These are phyloP conservation scores for Euplexia lucipara DNA, from an alignment of 2,888 invertebrate genomes.

Conservation along the genomic window DNA sequence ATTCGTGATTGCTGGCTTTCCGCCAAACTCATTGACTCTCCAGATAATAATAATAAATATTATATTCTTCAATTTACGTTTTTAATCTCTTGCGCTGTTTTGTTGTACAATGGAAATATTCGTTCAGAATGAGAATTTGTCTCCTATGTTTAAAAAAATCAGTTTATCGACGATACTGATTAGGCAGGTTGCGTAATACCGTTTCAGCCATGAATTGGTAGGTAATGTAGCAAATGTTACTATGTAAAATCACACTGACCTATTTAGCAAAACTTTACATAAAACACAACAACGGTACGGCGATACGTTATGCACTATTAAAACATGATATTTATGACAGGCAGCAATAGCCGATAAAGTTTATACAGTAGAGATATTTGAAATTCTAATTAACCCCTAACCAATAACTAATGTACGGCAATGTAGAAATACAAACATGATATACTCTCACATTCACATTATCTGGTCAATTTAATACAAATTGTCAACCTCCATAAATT, in stretches of 20 bases:
- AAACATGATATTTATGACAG: slow-evolving; percentile 53
- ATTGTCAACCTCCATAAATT: slow-evolving; percentile 82
- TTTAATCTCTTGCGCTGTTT: slow-evolving; percentile 37
- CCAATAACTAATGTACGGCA: slow-evolving; percentile 50
- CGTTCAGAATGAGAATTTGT: neutral
- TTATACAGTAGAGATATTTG: slow-evolving; percentile 60
- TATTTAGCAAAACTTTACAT: slow-evolving; percentile 30
- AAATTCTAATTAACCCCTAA: slow-evolving; percentile 62
- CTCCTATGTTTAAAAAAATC: neutral
- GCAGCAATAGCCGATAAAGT: slow-evolving; percentile 53
- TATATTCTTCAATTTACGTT: slow-evolving; percentile 49
- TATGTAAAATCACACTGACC: slow-evolving; percentile 10
- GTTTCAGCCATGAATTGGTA: neutral
- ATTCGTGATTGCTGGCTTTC: slow-evolving; percentile 57
- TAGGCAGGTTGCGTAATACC: slow-evolving; percentile 1
- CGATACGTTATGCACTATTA: slow-evolving; percentile 43
- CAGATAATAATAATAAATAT: slow-evolving; percentile 49
- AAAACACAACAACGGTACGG: slow-evolving; percentile 20
- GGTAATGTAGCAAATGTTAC: neutral
- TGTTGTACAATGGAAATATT: slow-evolving; percentile 9
- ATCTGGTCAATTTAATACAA: slow-evolving; percentile 79
- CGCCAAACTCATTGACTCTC: slow-evolving; percentile 59
- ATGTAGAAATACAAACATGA: slow-evolving; percentile 64
- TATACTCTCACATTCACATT: slow-evolving; percentile 69
- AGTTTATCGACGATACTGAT: neutral